phyloP scores from a whole-genome alignment of 2,888 invertebrate species.

The Lepidochrysops patricia region DNA sequence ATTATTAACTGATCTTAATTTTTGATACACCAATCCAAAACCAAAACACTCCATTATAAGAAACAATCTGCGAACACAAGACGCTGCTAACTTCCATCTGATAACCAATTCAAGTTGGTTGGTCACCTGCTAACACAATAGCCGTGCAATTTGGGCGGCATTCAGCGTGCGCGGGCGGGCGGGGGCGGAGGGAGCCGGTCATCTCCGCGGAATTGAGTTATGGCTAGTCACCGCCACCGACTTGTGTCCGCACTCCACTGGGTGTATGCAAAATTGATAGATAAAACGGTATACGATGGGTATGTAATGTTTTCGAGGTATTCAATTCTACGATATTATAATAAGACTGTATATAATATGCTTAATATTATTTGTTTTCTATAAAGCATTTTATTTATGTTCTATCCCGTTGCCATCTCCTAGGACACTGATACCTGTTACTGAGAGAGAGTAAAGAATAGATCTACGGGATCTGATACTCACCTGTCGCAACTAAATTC shows the following conservation, averaged over 20 bases:
- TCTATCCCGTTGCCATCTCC: no score
- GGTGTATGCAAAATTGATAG: constrained; percentile 15
- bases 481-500: no score
- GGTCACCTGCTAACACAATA: constrained; percentile 3
- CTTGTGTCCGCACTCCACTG: constrained; percentile 24
- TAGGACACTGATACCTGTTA: no score
- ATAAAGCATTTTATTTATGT: no score
- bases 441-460: no score
- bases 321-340: neutral
- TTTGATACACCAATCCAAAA: no score
- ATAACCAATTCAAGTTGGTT: constrained; percentile 2
- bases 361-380: no score
- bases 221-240: constrained; percentile 25
- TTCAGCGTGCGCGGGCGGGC: constrained; percentile 15
- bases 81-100: neutral
- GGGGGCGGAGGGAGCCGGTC: constrained; percentile 19
- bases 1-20: no score
- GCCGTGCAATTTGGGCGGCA: constrained; percentile 3
- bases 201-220: constrained; percentile 44
- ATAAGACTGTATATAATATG: no score
- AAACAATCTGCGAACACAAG: neutral
- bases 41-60: neutral
- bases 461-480: no score
- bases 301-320: neutral
- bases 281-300: constrained; percentile 4